phyloP scores from a whole-genome alignment of 2,888 invertebrate species.

The Bedellia somnulentella region DNA sequence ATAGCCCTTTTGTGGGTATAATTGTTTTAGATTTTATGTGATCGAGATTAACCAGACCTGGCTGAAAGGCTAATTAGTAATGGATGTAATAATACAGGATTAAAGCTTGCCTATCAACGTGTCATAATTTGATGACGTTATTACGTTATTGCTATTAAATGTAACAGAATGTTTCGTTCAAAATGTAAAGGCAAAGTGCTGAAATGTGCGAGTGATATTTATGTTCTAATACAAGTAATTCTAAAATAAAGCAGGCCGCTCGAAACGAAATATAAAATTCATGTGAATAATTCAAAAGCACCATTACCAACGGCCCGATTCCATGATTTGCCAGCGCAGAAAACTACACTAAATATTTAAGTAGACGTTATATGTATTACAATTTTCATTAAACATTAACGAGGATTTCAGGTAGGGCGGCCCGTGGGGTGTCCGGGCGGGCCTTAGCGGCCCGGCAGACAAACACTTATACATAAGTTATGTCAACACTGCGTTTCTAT shows the following conservation, averaged over 20 bases:
- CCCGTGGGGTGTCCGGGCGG: conserved; percentile 15
- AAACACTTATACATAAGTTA: conserved; percentile 35
- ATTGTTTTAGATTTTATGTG: no score
- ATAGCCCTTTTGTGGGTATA: no score
- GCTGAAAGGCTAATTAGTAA: no score
- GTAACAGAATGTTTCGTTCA: no score
- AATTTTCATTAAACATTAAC: conserved; percentile 56
- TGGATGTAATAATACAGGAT: no score
- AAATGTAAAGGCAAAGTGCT: no score
- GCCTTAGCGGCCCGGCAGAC: conserved; percentile 19
- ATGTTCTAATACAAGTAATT: no score
- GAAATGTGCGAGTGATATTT: no score
- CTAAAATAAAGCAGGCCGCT: background rate
- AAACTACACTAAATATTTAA: conserved; percentile 53
- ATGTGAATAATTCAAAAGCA: conserved; percentile 45
- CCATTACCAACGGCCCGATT: conserved; percentile 33
- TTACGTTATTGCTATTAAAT: no score
- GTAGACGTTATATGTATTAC: conserved; percentile 55
- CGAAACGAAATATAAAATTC: conserved; percentile 46
- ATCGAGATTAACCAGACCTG: no score
- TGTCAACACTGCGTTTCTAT: conserved; percentile 24
- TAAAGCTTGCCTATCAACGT: no score
- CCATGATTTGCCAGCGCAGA: conserved; percentile 23
- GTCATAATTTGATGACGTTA: no score
- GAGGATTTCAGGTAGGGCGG: conserved; percentile 30